Evolutionary conservation across 2,113 vertebrate species (phyloP), one percentile per base, ranked within the genome.

Genomic region (Sander vitreus): DNA sequence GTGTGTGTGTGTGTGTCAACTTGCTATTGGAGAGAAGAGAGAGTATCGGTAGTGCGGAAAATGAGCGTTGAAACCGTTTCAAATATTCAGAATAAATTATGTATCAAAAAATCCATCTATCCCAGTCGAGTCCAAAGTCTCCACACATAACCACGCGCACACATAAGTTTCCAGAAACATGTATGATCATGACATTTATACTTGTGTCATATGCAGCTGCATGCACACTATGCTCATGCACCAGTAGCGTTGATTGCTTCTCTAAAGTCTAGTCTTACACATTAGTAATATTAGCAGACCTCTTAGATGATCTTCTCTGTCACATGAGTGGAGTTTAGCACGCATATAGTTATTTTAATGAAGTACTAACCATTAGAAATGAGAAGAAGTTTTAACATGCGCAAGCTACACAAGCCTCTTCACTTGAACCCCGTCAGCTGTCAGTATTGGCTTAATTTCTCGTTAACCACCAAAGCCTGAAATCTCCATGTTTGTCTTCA

Each of bases 241-340:
- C 59, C 53, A 63, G 72, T 80, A 72, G 80, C 78, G 70, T 27
- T 15, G 11, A 65, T 25, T n/a, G 43, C 73, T 77, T 85, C 30
- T 75, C 25, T 33, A 39, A 74, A 70, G 73, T 60, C 13, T 73
- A 78, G 86, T 89, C 85, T 88, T 88, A 87, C 33, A 69, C n/a
- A 14, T 76, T 43, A 66, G 43, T 86, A 53, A 75, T 70, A 85
- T 59, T 83, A 73, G 63, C 27, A 53, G 50, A 68, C 25, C 68
- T 69, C 21, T 77, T 59, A 70, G 45, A 63, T 75, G 15, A 47
- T 64, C 13, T 60, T 73, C 48, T 77, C 39, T 55, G 18, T 53
- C 51, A 51, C n/a, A 6, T 16, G 6, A 73, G 47, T 77, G 54
- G 33, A 74, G 8, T 73, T 65, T 30, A 88, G 65, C 47, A 62